A percentile compares a stretch with the other conserved stretches of the same genome.
phyloP scores from a whole-genome alignment of 2,888 invertebrate genomes.

The Lepidocyrtoides sp. region DNA sequence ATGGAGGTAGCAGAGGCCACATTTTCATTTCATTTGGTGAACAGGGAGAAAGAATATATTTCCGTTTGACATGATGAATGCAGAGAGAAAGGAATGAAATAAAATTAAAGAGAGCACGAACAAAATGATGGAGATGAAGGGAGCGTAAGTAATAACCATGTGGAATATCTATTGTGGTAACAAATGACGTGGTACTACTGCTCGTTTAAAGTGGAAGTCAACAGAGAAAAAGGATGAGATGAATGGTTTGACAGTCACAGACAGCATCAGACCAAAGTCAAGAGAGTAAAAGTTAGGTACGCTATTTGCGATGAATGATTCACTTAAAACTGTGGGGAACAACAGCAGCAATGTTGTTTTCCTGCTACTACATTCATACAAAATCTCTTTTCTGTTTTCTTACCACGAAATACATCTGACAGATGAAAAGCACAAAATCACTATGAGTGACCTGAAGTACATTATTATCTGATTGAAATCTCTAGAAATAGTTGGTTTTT shows the following conservation, averaged over 20 bases:
- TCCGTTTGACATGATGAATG: slow-evolving; percentile 2
- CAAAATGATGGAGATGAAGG: background rate
- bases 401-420: slow-evolving; percentile 37
- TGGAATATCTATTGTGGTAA: background rate
- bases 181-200: no score
- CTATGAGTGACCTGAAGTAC: no score
- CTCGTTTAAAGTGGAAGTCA: background rate
- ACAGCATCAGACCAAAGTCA: background rate
- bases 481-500: no score
- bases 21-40: background rate
- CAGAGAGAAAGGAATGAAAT: background rate
- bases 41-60: background rate
- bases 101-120: background rate
- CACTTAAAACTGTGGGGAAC: background rate
- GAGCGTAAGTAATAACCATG: background rate
- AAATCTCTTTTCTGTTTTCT: slow-evolving; percentile 46
- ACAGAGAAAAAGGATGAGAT: background rate
- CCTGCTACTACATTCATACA: slow-evolving; percentile 25
- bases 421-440: background rate
- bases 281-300: background rate
- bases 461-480: no score
- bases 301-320: background rate
- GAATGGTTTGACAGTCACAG: no score
- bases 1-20: background rate
- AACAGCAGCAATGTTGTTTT: background rate